phyloP scores from a whole-genome alignment of 2,113 vertebrate species.

The Prochilodus magdalenae region DNA sequence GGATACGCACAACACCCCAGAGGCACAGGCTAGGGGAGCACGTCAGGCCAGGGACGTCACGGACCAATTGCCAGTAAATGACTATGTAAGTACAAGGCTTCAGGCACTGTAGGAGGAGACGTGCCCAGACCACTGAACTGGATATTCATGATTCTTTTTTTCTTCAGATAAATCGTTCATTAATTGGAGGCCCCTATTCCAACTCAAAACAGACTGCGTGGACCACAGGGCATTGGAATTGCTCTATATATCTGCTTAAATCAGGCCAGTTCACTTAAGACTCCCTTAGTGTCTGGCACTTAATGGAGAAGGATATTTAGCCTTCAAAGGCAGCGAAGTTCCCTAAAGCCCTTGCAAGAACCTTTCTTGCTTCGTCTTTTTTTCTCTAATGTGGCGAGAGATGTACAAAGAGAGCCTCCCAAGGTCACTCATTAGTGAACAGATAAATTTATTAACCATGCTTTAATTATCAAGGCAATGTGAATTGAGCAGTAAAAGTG shows the following conservation, averaged over 20 bases:
- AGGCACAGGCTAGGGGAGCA: constrained; percentile 66
- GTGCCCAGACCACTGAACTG: constrained; percentile 12
- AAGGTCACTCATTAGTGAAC: constrained; percentile 73
- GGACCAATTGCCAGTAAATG: constrained; percentile 71
- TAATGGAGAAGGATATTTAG: constrained; percentile 79
- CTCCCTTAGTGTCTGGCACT: constrained; percentile 76
- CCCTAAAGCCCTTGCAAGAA: constrained; percentile 65
- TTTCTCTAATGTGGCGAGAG: constrained; percentile 55
- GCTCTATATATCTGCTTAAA: constrained; percentile 83
- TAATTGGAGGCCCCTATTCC: constrained; percentile 71
- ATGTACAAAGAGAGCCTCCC: constrained; percentile 59
- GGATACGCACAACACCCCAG: constrained; percentile 60
- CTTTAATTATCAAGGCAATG: constrained; percentile 75
- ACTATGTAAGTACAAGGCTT: constrained; percentile 74
- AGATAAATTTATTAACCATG: constrained; percentile 72
- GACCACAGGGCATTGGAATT: constrained; percentile 76
- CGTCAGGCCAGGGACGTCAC: constrained; percentile 74
- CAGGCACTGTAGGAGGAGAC: background rate
- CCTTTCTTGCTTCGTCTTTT: constrained; percentile 57
- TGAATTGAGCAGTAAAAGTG: constrained; percentile 58
- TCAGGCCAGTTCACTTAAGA: constrained; percentile 79
- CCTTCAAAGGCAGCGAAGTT: constrained; percentile 74
- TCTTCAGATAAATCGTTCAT: constrained; percentile 76
- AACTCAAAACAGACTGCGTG: constrained; percentile 75
- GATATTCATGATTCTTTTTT: constrained; percentile 54